These are phyloP conservation scores for Pelecanoides urinatrix DNA, from an alignment of 2,113 vertebrate genomes.

Conservation along the genomic window DNA sequence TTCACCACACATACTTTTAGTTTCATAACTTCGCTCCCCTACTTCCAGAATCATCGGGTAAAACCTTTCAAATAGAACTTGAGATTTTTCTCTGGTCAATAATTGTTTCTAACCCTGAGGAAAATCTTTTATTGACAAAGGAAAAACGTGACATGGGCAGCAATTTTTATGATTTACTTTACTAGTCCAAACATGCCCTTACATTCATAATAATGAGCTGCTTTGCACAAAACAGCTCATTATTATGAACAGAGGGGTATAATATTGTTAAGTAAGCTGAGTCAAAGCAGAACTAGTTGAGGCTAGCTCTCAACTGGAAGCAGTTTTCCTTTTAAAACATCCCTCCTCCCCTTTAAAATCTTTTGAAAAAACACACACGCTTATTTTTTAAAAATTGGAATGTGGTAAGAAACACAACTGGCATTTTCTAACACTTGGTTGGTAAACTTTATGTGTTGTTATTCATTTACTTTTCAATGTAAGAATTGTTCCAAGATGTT, in stretches of 20 bases:
- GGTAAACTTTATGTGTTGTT: constrained; percentile 37
- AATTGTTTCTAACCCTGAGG: constrained; percentile 61
- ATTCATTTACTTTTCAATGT: constrained; percentile 30
- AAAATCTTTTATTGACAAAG: constrained; percentile 68
- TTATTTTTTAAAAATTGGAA: constrained; percentile 45
- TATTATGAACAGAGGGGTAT: constrained; percentile 65
- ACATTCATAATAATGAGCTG: constrained; percentile 76
- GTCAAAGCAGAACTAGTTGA: constrained; percentile 59
- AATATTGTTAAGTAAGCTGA: constrained; percentile 66
- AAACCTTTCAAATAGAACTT: constrained; percentile 43
- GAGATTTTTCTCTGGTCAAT: constrained; percentile 49
- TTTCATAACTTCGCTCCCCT: constrained; percentile 59
- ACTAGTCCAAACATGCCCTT: constrained; percentile 73
- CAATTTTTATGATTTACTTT: constrained; percentile 72
- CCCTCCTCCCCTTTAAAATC: constrained; percentile 34
- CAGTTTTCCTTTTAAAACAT: constrained; percentile 38
- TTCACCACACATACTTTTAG: constrained; percentile 66
- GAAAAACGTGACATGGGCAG: constrained; percentile 46
- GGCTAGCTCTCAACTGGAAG: constrained; percentile 58
- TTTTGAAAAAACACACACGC: constrained; percentile 50
- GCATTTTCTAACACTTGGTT: constrained; percentile 24
- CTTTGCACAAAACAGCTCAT: constrained; percentile 71
- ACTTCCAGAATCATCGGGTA: constrained; percentile 24
- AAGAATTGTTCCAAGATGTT: constrained; percentile 63
- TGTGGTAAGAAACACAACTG: constrained; percentile 27